phyloP scores from a whole-genome alignment of 2,797 vertebrate species.

The Gymnoscopelus braueri region DNA sequence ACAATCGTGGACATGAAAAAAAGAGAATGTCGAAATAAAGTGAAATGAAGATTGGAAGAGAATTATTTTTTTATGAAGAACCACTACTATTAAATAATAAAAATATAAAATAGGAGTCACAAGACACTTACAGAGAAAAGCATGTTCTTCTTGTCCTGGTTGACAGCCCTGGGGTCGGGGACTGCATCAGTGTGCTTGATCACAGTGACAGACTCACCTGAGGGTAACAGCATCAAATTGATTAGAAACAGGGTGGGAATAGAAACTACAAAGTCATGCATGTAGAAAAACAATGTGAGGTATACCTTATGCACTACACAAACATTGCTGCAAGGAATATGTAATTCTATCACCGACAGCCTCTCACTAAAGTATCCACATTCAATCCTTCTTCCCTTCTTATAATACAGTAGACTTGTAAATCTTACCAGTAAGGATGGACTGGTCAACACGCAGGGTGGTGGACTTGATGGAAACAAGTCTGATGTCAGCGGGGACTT shows the following conservation, averaged over 20 bases:
- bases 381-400: too few relatives aligned
- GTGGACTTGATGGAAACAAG: slow-evolving; percentile 83
- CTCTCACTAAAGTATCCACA: too few relatives aligned
- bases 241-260: slow-evolving; percentile 1
- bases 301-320: too few relatives aligned
- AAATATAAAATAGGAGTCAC: background rate
- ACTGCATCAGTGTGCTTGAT: slow-evolving; percentile 94
- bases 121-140: slow-evolving; percentile 91
- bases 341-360: too few relatives aligned
- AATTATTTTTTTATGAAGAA: background rate
- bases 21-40: too few relatives aligned
- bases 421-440: slow-evolving; percentile 88
- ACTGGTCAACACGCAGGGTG: slow-evolving; percentile 87
- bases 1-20: too few relatives aligned
- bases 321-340: too few relatives aligned
- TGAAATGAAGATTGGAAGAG: background rate
- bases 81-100: background rate
- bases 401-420: slow-evolving; percentile 1
- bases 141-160: slow-evolving; percentile 99
- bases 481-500: slow-evolving; percentile 88
- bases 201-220: slow-evolving; percentile 95
- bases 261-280: too few relatives aligned
- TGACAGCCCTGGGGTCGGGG: slow-evolving; percentile 92
- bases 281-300: too few relatives aligned
- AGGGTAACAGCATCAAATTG: slow-evolving; percentile 15